Evolutionary conservation across 1,140 invertebrate genomes (phyloP).

Genomic region (Zaprionus tsacasi): DNA sequence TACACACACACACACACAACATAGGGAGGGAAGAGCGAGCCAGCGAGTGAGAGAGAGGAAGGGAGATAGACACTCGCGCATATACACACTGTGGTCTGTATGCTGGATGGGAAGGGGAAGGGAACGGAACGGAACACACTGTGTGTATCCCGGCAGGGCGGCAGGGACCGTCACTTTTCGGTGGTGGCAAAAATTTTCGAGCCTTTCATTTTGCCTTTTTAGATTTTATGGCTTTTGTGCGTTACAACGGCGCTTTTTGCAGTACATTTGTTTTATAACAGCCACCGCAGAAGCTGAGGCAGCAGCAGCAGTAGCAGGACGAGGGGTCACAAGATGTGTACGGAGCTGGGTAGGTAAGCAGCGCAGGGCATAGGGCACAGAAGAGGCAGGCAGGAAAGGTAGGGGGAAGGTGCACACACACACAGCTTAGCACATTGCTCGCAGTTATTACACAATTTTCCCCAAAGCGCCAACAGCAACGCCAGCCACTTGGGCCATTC

Average conservation of each 20-base stretch:
- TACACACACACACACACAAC: constrained; percentile 47
- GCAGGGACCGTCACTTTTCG: constrained; percentile 47
- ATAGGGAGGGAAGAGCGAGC: neutral
- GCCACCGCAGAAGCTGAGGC: constrained; percentile 57
- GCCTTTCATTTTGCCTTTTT: constrained; percentile 80
- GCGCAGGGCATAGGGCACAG: neutral
- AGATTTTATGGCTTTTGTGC: constrained; percentile 81
- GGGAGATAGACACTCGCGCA: neutral
- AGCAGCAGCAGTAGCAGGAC: constrained; percentile 37
- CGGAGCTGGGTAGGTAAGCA: neutral
- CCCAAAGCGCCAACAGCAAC: constrained; percentile 67
- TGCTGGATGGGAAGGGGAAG: neutral
- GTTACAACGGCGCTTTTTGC: constrained; percentile 79
- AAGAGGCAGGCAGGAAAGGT: neutral
- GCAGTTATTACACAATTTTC: constrained; percentile 81
- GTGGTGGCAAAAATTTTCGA: constrained; percentile 78
- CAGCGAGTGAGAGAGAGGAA: neutral
- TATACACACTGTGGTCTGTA: neutral
- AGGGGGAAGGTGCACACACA: constrained; percentile 26
- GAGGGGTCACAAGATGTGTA: constrained; percentile 36
- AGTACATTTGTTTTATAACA: constrained; percentile 81
- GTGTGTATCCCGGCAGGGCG: constrained; percentile 8
- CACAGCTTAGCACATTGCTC: constrained; percentile 77
- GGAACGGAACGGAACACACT: too few relatives aligned
- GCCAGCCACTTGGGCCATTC: constrained; percentile 59